phyloP scores from a whole-genome alignment of 1,140 invertebrate species.

The Pogonus chalceus region DNA sequence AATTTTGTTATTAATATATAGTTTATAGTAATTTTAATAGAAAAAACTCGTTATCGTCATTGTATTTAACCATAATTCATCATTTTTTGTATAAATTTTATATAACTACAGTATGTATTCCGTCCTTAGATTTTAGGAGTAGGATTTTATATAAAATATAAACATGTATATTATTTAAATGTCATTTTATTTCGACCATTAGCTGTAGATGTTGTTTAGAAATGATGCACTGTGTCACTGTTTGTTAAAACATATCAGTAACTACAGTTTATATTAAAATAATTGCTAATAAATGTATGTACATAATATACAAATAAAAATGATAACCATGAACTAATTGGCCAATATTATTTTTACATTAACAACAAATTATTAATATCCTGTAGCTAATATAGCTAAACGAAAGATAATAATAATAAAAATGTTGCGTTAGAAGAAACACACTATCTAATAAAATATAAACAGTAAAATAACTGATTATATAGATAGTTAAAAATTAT shows the following conservation, averaged over 20 bases:
- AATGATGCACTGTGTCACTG: neutral
- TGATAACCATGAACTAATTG: neutral
- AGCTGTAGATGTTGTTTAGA: neutral
- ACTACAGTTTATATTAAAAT: neutral
- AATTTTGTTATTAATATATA: too few relatives aligned
- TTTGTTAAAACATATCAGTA: neutral
- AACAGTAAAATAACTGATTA: too few relatives aligned
- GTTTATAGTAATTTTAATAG: too few relatives aligned
- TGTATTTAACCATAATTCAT: too few relatives aligned
- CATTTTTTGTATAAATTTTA: neutral
- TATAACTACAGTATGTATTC: neutral
- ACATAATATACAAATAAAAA: constrained; percentile 2
- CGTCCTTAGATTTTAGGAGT: too few relatives aligned
- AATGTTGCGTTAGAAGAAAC: neutral
- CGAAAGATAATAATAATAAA: neutral
- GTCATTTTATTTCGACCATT: neutral
- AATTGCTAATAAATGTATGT: constrained; percentile 1
- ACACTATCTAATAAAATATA: neutral
- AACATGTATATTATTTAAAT: neutral
- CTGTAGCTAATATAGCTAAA: constrained; percentile 3
- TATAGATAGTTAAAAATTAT: neutral
- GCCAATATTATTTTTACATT: neutral
- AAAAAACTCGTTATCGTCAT: too few relatives aligned
- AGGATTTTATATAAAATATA: neutral
- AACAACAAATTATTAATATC: neutral